Base-by-base conservation (phyloP, 1,140 invertebrate species). In the Bombus confusus region DNA sequence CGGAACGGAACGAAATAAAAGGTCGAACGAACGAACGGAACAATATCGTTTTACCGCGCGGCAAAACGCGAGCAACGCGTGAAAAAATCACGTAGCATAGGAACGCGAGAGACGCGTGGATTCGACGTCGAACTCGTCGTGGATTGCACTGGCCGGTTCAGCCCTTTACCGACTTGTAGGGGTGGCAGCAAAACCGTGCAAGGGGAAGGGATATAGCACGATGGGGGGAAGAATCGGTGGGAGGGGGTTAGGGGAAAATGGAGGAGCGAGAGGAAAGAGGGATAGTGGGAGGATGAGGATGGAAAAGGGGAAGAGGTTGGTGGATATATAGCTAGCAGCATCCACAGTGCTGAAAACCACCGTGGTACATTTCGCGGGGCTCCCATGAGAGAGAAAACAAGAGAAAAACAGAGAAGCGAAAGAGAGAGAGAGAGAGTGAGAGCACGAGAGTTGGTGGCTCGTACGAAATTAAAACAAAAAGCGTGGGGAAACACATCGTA, bases 391-490 rank as follows among this genome's bases (percentile, higher is more conserved):
- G 82, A 78, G 73, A 47, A 68, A 77, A 39, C 28, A 13, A 18
- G 68, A 52, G 34, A 47, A 66, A 28, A 41, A 62, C 28, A 52
- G 64, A 39, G 22, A n/a, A 39, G 12, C 0, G 57, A 57, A 64
- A 80, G 62, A 69, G 37, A 66, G 80, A 80, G 41, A 28, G 57
- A 57, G 59, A 80, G 62, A 69, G 37, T 59, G 80, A 80, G 41
- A 28, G 39, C 25, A 66, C 73, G 78, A 75, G 88, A 81, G 77
- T 64, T 71, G 81, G 80, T 87, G 85, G 81, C 73, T 86, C 85
- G 78, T 90, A 90, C 81, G 86, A 90, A 90, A 90, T 90, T 90
- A 87, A 90, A 90, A 90, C 88, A 90, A 90, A 90, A 90, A 90
- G 80, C 86, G 78, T 72, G 68, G 79, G 82, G 83, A 87, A 77